Evolutionary conservation across 1,140 invertebrate species (phyloP).

Genomic region (Zophobas atratus): DNA sequence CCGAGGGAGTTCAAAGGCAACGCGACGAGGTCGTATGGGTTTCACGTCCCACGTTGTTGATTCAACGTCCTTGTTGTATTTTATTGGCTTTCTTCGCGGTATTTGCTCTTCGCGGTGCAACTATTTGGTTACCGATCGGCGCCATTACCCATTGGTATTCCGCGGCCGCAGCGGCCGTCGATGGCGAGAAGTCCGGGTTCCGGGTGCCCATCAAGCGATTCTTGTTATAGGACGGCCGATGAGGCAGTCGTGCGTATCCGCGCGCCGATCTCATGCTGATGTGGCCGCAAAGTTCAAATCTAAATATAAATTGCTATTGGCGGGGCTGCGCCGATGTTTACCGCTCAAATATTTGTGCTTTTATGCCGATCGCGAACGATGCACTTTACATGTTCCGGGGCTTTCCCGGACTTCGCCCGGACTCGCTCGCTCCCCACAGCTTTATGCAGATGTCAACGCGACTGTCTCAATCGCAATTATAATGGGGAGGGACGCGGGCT

Average conservation of each 20-base stretch:
- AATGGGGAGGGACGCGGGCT: no score
- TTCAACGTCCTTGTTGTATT: constrained; percentile 39
- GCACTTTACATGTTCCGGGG: constrained; percentile 59
- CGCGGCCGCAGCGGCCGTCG: constrained; percentile 22
- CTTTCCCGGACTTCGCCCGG: constrained; percentile 28
- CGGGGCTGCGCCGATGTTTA: constrained; percentile 53
- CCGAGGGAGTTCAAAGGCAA: constrained; percentile 30
- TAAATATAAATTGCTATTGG: constrained; percentile 60
- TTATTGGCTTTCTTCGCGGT: constrained; percentile 45
- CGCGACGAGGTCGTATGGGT: constrained; percentile 18
- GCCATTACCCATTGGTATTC: constrained; percentile 33
- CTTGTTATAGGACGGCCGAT: constrained; percentile 53
- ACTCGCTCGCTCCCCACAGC: constrained; percentile 2
- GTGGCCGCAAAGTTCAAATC: constrained; percentile 56
- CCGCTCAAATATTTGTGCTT: constrained; percentile 61
- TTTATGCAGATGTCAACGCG: constrained; percentile 48
- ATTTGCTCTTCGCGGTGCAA: constrained; percentile 42
- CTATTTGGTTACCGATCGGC: constrained; percentile 45
- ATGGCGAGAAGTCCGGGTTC: constrained; percentile 41
- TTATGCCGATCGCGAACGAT: constrained; percentile 58
- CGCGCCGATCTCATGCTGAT: constrained; percentile 49
- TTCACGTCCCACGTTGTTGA: constrained; percentile 41
- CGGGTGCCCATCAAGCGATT: constrained; percentile 51
- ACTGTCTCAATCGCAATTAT: constrained; percentile 39
- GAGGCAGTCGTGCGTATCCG: constrained; percentile 50